Percentiles rank a stretch among this genome's conserved stretches.
These are phyloP conservation scores for Plebejus anna DNA, from an alignment of 2,888 invertebrate species.

Conservation along the genomic window DNA sequence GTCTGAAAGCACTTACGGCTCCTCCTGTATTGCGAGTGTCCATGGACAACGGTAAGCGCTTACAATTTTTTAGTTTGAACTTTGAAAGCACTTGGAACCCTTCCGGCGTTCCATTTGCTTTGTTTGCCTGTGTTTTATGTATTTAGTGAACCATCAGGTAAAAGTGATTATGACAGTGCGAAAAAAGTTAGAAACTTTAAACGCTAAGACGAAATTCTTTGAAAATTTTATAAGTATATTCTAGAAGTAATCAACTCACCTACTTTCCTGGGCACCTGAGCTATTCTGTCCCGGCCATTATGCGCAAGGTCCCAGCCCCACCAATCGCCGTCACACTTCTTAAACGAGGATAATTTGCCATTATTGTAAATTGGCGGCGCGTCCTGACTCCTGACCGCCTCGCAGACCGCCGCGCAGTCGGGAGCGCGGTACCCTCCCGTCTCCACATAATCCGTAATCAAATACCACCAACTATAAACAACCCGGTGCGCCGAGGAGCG, in stretches of 20 bases:
- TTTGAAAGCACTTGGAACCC: no score
- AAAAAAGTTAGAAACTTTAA: no score
- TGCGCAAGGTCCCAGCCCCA: conserved; percentile 77
- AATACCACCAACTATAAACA: conserved; percentile 57
- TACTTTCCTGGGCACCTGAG: conserved; percentile 19
- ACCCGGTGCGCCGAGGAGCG: conserved; percentile 54
- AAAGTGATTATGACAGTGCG: no score
- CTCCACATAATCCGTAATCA: conserved; percentile 59
- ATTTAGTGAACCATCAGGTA: no score
- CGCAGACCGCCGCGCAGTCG: conserved; percentile 57
- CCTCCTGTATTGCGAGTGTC: no score
- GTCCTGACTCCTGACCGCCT: conserved; percentile 46
- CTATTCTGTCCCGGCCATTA: conserved; percentile 58
- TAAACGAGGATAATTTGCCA: conserved; percentile 79
- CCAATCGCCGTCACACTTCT: conserved; percentile 77
- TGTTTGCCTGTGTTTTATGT: no score
- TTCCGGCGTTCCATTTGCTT: no score
- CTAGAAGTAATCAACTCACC: conserved; percentile 20
- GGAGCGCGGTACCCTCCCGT: conserved; percentile 65
- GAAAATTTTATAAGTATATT: neutral
- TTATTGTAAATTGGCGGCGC: conserved; percentile 78
- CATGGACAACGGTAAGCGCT: no score
- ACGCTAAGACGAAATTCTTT: neutral
- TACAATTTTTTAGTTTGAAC: no score
- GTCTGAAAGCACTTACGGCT: no score